A percentile compares a stretch with the other conserved stretches of the same genome.
These are phyloP conservation scores for Argynnis bischoffii DNA, from an alignment of 2,888 invertebrate species.

Conservation along the genomic window DNA sequence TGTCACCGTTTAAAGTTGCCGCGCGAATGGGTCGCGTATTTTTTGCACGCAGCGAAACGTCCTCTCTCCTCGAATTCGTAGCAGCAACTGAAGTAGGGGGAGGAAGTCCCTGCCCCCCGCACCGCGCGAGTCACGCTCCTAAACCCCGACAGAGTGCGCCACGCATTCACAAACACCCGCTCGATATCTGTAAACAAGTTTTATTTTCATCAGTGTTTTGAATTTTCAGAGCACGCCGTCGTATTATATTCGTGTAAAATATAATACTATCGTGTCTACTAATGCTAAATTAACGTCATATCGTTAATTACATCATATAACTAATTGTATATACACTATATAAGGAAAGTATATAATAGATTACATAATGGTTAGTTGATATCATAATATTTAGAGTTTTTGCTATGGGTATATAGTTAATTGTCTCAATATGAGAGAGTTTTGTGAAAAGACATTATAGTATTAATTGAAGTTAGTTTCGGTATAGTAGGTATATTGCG, in stretches of 20 bases:
- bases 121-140: slow-evolving; percentile 56
- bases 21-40: slow-evolving; percentile 67
- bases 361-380: slow-evolving; percentile 14
- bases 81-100: slow-evolving; percentile 75
- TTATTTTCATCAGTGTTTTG: slow-evolving; percentile 67
- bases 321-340: slow-evolving; percentile 5
- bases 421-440: slow-evolving; percentile 18
- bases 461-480: slow-evolving; percentile 41
- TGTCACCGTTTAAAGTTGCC: slow-evolving; percentile 77
- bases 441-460: slow-evolving; percentile 20
- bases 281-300: neutral
- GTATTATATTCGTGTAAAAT: slow-evolving; percentile 23
- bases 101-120: slow-evolving; percentile 71
- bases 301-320: neutral
- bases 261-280: slow-evolving; percentile 14
- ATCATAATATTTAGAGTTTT: neutral
- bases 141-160: slow-evolving; percentile 74
- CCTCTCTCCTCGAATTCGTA: slow-evolving; percentile 53
- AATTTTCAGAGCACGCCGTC: slow-evolving; percentile 50
- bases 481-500: slow-evolving; percentile 73
- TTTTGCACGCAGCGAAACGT: slow-evolving; percentile 56
- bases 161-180: slow-evolving; percentile 70
- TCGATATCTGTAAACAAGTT: slow-evolving; percentile 81
- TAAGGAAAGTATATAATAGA: slow-evolving; percentile 27
- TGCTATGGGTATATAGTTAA: neutral